Evolutionary conservation across 2,113 vertebrate species (phyloP).

Genomic region (Haemorhous mexicanus): DNA sequence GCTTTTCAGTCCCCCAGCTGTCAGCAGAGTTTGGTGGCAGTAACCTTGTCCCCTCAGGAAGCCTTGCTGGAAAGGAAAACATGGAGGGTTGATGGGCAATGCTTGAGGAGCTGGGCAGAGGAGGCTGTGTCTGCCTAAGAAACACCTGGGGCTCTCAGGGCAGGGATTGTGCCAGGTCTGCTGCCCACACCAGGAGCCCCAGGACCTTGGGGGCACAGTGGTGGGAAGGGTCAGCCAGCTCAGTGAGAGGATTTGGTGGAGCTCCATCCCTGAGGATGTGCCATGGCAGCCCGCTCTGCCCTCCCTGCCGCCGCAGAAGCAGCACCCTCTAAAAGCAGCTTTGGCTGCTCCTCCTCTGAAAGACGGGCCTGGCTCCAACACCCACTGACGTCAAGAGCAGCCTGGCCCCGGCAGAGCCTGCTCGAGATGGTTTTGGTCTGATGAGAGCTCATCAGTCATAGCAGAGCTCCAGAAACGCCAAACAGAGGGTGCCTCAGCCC

Average conservation of each 20-base stretch:
- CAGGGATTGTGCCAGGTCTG: background rate
- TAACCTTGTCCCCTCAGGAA: background rate
- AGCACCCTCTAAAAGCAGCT: background rate
- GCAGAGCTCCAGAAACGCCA: slow-evolving; percentile 24
- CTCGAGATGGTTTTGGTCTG: slow-evolving; percentile 12
- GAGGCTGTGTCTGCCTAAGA: rapidly evolving
- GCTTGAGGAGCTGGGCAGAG: background rate
- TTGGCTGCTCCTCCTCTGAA: slow-evolving; percentile 15
- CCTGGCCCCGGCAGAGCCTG: background rate
- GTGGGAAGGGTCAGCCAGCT: background rate
- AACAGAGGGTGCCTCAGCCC: background rate
- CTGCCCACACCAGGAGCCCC: background rate
- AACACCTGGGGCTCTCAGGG: background rate
- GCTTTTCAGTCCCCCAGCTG: background rate
- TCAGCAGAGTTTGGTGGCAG: background rate
- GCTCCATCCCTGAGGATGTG: background rate
- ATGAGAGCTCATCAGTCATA: slow-evolving; percentile 39
- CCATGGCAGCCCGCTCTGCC: rapidly evolving
- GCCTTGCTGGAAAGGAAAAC: background rate
- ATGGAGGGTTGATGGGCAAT: background rate
- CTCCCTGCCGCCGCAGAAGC: rapidly evolving
- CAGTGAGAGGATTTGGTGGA: background rate
- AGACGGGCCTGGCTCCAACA: slow-evolving; percentile 23
- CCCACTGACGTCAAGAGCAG: slow-evolving; percentile 44
- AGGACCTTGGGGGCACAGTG: background rate